Conservation (phyloP, 2,888 invertebrate species). For the Trachelus stipa region DNA sequence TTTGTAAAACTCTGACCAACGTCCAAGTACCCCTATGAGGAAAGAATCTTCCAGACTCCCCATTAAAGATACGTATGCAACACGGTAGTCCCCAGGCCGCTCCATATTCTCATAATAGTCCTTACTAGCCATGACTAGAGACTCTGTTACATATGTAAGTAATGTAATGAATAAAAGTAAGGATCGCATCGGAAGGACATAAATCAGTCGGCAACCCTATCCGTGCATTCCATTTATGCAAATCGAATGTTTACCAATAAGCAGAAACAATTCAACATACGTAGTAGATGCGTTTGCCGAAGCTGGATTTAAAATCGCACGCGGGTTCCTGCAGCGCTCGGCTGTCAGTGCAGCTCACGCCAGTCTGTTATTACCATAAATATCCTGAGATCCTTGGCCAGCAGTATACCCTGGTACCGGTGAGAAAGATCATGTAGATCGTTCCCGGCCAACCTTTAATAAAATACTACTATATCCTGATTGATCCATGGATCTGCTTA, state of each 20-base stretch:
- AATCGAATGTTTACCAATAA: constrained; percentile 13
- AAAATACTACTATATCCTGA: constrained; percentile 12
- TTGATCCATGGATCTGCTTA: neutral
- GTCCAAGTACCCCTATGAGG: neutral
- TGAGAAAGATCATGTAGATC: constrained; percentile 23
- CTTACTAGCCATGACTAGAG: neutral
- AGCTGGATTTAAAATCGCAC: constrained; percentile 4
- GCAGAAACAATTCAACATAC: constrained; percentile 11
- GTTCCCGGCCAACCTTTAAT: constrained; percentile 20
- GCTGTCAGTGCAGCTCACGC: constrained; percentile 19
- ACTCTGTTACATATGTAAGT: neutral
- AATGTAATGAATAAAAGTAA: neutral
- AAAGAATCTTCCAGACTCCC: neutral
- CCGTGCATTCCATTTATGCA: constrained; percentile 11
- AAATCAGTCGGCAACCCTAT: neutral
- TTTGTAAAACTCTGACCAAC: neutral
- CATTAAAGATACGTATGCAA: neutral
- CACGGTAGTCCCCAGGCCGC: neutral
- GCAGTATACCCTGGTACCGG: constrained; percentile 14
- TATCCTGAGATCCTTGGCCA: constrained; percentile 18
- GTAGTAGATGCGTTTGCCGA: neutral
- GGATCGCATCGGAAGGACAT: neutral
- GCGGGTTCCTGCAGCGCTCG: neutral
- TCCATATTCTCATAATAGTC: neutral
- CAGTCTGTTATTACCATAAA: constrained; percentile 24